Conservation (phyloP, 2,113 vertebrate genomes). For the Sebastes fasciatus region DNA sequence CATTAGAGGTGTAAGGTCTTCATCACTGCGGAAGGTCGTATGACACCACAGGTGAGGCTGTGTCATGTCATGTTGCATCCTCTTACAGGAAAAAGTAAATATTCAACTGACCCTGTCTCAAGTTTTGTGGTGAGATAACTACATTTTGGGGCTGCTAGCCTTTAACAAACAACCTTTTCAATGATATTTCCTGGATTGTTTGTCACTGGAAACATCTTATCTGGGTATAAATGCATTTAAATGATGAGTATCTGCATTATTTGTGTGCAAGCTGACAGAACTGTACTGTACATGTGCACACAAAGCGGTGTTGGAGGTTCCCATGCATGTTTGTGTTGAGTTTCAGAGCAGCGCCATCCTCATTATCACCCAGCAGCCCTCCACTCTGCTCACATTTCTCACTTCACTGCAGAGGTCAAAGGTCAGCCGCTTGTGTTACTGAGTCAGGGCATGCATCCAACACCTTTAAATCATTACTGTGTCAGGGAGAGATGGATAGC, state of each 20-base stretch:
- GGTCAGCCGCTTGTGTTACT: slow-evolving; percentile 50
- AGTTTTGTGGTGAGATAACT: neutral
- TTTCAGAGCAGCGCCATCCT: slow-evolving; percentile 49
- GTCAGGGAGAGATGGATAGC: neutral
- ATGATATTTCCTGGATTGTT: neutral
- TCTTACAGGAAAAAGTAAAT: slow-evolving; percentile 10
- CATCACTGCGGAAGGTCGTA: slow-evolving; percentile 37
- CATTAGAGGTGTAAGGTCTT: slow-evolving; percentile 50
- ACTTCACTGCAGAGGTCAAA: slow-evolving; percentile 49
- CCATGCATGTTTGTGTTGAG: slow-evolving; percentile 50
- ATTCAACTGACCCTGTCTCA: neutral
- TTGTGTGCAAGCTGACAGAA: neutral
- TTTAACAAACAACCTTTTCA: neutral
- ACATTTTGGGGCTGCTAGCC: neutral
- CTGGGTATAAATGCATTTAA: neutral
- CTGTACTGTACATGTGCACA: neutral
- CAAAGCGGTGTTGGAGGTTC: slow-evolving; percentile 1
- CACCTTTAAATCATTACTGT: slow-evolving; percentile 37
- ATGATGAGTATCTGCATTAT: neutral
- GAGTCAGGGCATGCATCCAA: slow-evolving; percentile 22
- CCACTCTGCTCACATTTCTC: slow-evolving; percentile 58
- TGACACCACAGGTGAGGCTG: slow-evolving; percentile 31
- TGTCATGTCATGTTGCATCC: neutral
- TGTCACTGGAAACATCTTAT: neutral
- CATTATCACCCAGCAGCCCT: slow-evolving; percentile 66